Percentiles rank a stretch among this genome's conserved stretches.
Conservation (phyloP, 2,113 vertebrate genomes). For the Amblyornis subalaris region DNA sequence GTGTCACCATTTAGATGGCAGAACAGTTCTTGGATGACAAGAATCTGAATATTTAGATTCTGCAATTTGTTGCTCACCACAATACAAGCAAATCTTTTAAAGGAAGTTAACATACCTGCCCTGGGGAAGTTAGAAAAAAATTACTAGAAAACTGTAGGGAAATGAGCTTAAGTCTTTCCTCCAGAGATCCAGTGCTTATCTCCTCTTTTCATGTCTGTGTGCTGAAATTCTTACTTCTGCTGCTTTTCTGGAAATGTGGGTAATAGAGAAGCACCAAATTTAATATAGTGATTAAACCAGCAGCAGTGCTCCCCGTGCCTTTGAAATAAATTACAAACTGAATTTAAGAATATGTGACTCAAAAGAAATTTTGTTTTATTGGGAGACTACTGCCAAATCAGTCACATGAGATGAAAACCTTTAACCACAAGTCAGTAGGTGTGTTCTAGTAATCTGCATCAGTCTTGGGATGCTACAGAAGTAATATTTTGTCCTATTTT, state of each 20-base stretch:
- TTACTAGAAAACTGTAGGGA: neutral
- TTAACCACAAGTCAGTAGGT: neutral
- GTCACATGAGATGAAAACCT: neutral
- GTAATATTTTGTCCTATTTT: neutral
- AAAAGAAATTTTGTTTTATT: neutral
- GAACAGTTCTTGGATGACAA: neutral
- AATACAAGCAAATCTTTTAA: neutral
- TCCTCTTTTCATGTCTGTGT: neutral
- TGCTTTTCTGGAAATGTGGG: rapidly evolving
- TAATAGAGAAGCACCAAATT: neutral
- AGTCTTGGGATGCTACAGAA: neutral
- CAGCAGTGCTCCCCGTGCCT: neutral
- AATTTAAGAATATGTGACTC: neutral
- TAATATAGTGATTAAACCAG: neutral
- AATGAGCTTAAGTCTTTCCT: neutral
- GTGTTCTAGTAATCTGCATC: neutral
- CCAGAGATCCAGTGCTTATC: neutral
- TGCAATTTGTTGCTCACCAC: neutral
- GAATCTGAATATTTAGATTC: neutral
- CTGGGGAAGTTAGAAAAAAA: neutral
- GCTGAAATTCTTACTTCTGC: neutral
- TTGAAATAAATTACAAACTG: neutral
- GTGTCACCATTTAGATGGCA: neutral
- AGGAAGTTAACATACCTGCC: neutral
- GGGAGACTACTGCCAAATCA: neutral